Conservation (phyloP, 1,140 invertebrate species). For the Ooceraea biroi region DNA sequence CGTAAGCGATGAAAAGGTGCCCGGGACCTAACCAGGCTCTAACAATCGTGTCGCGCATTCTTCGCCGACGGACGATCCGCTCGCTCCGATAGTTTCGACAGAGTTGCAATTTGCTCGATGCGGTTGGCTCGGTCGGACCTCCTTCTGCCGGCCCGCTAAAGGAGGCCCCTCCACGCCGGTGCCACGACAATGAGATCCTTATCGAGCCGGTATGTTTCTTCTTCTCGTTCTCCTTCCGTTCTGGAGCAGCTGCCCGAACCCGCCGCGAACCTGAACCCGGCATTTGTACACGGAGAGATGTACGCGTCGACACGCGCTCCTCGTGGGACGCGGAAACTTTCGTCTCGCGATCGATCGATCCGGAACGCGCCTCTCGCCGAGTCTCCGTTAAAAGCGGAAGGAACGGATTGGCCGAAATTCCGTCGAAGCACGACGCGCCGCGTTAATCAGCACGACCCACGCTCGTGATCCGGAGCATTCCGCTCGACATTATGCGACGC, state of each 20-base stretch:
- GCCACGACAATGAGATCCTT: conserved; percentile 69
- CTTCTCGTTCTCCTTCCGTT: conserved; percentile 11
- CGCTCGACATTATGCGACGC: not conserved
- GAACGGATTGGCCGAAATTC: not conserved
- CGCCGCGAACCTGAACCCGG: conserved; percentile 13
- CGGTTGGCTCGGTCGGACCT: conserved; percentile 40
- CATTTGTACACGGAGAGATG: conserved; percentile 38
- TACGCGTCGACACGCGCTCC: conserved; percentile 10
- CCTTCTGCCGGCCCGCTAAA: conserved; percentile 27
- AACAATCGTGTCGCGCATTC: conserved; percentile 75
- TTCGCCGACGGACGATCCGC: conserved; percentile 67
- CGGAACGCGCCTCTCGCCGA: not conserved
- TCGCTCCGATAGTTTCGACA: conserved; percentile 77
- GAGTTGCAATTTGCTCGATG: conserved; percentile 77
- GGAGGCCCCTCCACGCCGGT: conserved; percentile 60
- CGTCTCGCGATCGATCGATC: not conserved
- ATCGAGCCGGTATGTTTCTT: conserved; percentile 62
- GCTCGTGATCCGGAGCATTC: too few species aligned
- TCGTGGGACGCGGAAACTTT: not conserved
- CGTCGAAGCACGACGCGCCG: not conserved
- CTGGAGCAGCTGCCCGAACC: conserved; percentile 58
- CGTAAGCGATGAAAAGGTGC: conserved; percentile 73
- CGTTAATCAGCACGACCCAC: too few species aligned
- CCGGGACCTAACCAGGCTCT: conserved; percentile 66
- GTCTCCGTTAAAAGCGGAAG: not conserved